These are phyloP conservation scores for Drosophila pegasa DNA, from an alignment of 2,888 invertebrate species.

Conservation along the genomic window DNA sequence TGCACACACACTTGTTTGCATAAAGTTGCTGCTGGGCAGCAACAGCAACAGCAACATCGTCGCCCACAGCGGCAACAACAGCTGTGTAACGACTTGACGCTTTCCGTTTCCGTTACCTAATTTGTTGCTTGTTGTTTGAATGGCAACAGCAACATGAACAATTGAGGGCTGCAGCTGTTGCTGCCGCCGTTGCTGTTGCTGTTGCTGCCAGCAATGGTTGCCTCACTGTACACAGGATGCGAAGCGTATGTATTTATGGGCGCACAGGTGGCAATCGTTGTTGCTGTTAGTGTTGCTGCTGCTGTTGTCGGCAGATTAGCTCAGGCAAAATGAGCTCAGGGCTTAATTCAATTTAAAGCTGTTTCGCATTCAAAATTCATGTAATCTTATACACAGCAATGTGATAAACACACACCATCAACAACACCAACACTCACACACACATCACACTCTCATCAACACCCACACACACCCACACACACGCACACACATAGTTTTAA, in stretches of 20 bases:
- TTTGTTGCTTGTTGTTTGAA: slow-evolving; percentile 53
- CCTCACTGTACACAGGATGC: slow-evolving; percentile 17
- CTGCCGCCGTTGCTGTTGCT: not conserved
- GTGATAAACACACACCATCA: not conserved
- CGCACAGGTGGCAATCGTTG: slow-evolving; percentile 46
- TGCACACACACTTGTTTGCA: not conserved
- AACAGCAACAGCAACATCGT: slow-evolving; percentile 12
- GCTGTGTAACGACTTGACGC: slow-evolving; percentile 54
- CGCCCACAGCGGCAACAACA: slow-evolving; percentile 22
- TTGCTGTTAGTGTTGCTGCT: slow-evolving; percentile 19
- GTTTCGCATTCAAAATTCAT: slow-evolving; percentile 2
- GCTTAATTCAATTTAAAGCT: slow-evolving; percentile 49
- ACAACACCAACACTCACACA: slow-evolving; percentile 1
- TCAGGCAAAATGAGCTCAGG: slow-evolving; percentile 28
- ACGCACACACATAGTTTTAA: slow-evolving; percentile 12
- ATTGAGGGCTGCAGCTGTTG: slow-evolving; percentile 28
- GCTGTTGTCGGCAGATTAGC: slow-evolving; percentile 17
- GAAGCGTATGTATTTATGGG: slow-evolving; percentile 31
- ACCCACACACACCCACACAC: slow-evolving; percentile 9
- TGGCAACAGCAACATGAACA: slow-evolving; percentile 28
- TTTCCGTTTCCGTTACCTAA: slow-evolving; percentile 73
- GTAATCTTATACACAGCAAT: not conserved
- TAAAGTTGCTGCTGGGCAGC: slow-evolving; percentile 10
- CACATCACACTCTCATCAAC: slow-evolving; percentile 6
- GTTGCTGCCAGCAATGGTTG: slow-evolving; percentile 11